phyloP scores from a whole-genome alignment of 2,888 invertebrate species.

The Lomographa bimaculata region DNA sequence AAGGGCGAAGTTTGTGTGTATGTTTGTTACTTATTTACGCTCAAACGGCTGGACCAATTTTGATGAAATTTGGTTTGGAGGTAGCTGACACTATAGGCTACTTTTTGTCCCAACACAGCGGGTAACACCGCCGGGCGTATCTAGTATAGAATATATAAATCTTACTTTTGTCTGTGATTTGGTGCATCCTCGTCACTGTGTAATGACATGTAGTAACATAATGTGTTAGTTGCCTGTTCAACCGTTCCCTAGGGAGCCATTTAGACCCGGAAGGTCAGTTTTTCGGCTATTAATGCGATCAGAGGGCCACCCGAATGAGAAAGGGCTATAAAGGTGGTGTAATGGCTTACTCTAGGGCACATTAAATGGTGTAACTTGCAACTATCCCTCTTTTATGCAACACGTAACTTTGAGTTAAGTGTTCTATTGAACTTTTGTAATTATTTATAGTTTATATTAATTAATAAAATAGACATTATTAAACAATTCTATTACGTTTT shows the following conservation, averaged over 20 bases:
- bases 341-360: constrained; percentile 74
- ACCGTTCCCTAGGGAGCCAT: constrained; percentile 68
- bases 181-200: constrained; percentile 22
- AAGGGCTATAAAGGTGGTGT: constrained; percentile 69
- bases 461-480: no score
- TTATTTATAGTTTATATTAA: no score
- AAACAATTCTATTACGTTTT: no score
- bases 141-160: no score
- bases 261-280: constrained; percentile 74
- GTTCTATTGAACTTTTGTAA: no score
- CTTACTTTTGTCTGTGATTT: constrained; percentile 8
- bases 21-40: no score
- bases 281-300: constrained; percentile 77
- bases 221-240: constrained; percentile 55
- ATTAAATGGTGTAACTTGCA: constrained; percentile 45
- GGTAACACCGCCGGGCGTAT: no score
- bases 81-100: no score
- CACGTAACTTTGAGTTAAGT: constrained; percentile 25
- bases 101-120: no score
- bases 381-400: constrained; percentile 12
- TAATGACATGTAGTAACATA: constrained; percentile 50
- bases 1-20: no score
- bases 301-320: constrained; percentile 70
- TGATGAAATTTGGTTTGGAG: no score
- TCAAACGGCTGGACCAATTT: no score